Base-by-base conservation (phyloP, 2,797 vertebrate species). In the Rhadinocentrus ornatus region DNA sequence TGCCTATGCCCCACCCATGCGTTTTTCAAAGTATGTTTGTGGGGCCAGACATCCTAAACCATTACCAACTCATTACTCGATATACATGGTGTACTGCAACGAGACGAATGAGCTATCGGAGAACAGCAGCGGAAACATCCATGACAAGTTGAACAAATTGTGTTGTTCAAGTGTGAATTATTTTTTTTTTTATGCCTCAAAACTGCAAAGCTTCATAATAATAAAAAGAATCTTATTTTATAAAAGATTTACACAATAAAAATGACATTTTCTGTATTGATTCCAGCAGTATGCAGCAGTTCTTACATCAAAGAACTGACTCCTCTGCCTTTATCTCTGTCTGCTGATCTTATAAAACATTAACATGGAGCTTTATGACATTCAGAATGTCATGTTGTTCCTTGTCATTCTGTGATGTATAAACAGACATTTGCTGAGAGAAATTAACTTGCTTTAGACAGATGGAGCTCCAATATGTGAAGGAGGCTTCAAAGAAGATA, bases 41-140 rank as follows among this genome's bases (percentile, higher is more conserved):
- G 75, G 65, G 77, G 87, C 77, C 84, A 86, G 71, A 82, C 73
- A 81, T 67, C 76, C 44, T 26, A 24, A 48, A 15, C 58, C 63
- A 76, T 89, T 85, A 88, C 52, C 1, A 29, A 61, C 65, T 85
- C 65, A 75, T 87, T 86, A 84, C 34, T 20, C 48, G 24, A 55
- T 1, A 2, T 53, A 55, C 58, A 34, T 26, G 41, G 13, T 79
- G 53, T 62, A 53, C 66, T 53, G 62, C 29, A 65, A 75, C 29
- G 3, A 7, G 60, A 77, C 72, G 29, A 39, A 52, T 50, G 68
- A 26, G 31, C 18, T 57, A 53, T 62, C 18, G 0, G 24, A 34
- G 70, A 66, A 62, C 66, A 53, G 54, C 13, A 56, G 50, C n/a
- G 50, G 41, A 37, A 32, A 31, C 34, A 53, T 82, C 67, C 37